Base-by-base conservation (phyloP, 1,140 invertebrate species). In the Drosophila pseudoananassae region DNA sequence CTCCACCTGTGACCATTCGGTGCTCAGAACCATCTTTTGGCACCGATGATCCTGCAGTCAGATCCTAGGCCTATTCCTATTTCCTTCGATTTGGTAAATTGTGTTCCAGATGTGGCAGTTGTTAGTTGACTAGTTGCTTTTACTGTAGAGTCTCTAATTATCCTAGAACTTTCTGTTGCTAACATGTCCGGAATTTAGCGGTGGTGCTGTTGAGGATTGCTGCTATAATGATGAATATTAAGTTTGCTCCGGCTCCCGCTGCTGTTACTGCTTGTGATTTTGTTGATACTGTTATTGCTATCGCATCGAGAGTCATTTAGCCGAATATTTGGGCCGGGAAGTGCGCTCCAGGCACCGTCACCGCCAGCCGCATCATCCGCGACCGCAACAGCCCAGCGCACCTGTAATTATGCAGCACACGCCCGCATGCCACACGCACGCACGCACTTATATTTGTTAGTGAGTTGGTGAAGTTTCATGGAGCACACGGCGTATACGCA, bases 1-100 rank as follows among this genome's bases (percentile, higher is more conserved):
- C 94, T 98, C 97, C 85, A 98, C 95, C 93, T 98, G 96, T 71
- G 96, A 96, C 96, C 96, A 98, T 93, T 98, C 97, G 91, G 96
- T 97, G 92, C 95, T 97, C 92, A 98, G 92, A 79, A 95, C 94
- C 94, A 95, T 95, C 17, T 69, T 69, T 20, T 6, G 43, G 6
- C 43, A 20, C 9, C 15, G 17, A 31, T 20, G 43, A 25, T 31
- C 29, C 17, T n/a, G 20, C 40, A 9, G 17, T 45, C 25, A 25
- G 8, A 38, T 25, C 45, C 1, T 17, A 8, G 31, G 23, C 46
- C 58, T 12, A 8, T 31, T 40, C 15, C 25, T 15, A 17, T 46
- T 9, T n/a, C 17, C 20, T 63, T 51, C 64, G 40, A 15, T 20
- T 23, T 17, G 8, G 7, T 3, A 4, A 15, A 12, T 52, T 6